Percentiles rank a stretch among this genome's conserved stretches.
phyloP scores from a whole-genome alignment of 2,113 vertebrate genomes.

The Pteruthius melanotis region DNA sequence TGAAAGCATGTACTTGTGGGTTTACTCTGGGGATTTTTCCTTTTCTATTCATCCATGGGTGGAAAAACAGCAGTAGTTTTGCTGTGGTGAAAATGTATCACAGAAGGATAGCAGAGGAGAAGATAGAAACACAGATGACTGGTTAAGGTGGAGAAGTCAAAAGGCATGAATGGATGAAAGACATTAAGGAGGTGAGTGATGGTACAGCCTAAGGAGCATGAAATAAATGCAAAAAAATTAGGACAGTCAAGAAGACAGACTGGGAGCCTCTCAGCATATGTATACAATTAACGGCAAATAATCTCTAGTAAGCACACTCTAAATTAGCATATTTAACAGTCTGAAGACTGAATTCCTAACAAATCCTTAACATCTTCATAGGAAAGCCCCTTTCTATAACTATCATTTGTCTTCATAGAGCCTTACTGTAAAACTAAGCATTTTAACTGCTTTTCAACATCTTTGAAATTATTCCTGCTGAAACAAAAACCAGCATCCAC shows the following conservation, averaged over 20 bases:
- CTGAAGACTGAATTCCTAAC: neutral
- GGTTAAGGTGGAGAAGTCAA: neutral
- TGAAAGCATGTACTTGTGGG: neutral
- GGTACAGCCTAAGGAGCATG: neutral
- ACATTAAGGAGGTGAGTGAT: neutral
- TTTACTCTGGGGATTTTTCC: fast-evolving
- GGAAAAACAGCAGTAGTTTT: neutral
- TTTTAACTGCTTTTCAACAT: neutral
- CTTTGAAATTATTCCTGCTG: neutral
- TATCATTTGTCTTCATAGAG: neutral
- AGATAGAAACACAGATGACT: neutral
- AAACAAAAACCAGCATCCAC: neutral
- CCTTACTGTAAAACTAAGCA: neutral
- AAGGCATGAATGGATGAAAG: neutral
- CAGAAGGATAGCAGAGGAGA: neutral
- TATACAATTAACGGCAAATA: neutral
- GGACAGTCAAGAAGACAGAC: neutral
- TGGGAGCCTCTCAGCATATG: neutral
- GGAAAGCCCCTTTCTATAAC: neutral
- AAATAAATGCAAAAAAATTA: neutral
- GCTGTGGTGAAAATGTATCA: neutral
- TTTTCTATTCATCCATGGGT: neutral
- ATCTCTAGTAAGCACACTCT: neutral
- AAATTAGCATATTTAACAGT: neutral
- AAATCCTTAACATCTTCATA: neutral